Evolutionary conservation across 1,140 invertebrate species (phyloP), one percentile per base, ranked within the genome.

Genomic region (Sesamia nonagrioides): DNA sequence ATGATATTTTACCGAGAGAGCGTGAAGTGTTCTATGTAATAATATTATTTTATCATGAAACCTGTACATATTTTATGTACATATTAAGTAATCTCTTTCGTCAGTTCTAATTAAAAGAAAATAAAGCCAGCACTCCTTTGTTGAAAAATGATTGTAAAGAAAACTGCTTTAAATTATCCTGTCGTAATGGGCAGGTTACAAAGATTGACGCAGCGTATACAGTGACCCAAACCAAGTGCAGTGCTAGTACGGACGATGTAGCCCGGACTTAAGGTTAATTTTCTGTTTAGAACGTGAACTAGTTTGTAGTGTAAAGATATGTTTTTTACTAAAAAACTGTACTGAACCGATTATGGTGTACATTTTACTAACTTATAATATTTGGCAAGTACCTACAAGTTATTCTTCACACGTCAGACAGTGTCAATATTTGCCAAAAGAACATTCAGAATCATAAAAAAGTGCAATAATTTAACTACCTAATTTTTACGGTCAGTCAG

Each of bases 401-500:
- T 58, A 9, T 33, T 58, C 54, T 33, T 60, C 27, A 35, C 11
- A 35, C 56, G 33, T 33, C 11, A 5, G 33, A 60, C 27, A 15
- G 35, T 15, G 27, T 15, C 15, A 35, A 60, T 60, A 60, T 60
- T 60, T 60, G 33, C 56, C 18, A 15, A 0, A 35, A 42, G n/a
- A 42, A 66, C 42, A 42, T 9, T 21, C 17, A 42, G 37, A 40
- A 66, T 13, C 18, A 9, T 3, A 42, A 18, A 42, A 42, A 42
- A 66, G 37, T 66, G 61, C 61, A 42, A 45, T 66, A 35, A 66
- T 42, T 42, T 33, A 4, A 8, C 9, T 63, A 63, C n/a, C 27
- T 61, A 61, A 48, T 48, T 21, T 48, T 56, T 48, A 60, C 40
- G 21, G 37, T 61, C 56, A 63, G 58, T 75, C 58, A 60, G 50